Evolutionary conservation across 2,888 invertebrate species (phyloP).

Genomic region (Conops quadrifasciatus): DNA sequence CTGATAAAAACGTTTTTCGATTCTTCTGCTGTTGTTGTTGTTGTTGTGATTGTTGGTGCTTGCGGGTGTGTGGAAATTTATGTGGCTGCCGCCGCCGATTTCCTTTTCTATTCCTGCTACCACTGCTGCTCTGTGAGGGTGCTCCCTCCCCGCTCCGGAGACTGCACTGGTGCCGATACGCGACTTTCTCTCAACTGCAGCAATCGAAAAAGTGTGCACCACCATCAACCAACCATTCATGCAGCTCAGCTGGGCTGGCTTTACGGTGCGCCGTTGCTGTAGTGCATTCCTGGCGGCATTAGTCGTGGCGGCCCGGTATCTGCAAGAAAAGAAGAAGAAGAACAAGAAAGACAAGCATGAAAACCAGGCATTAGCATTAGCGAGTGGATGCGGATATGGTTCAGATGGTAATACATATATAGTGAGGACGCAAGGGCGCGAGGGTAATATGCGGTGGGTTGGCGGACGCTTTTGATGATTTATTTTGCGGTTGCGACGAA

Average conservation of each 20-base stretch:
- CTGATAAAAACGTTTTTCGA: conserved; percentile 20
- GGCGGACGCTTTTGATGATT: conserved; percentile 28
- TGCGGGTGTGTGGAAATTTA: conserved; percentile 25
- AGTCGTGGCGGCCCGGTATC: background rate
- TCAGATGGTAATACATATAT: background rate
- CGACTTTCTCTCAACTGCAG: background rate
- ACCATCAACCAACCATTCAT: too few species aligned
- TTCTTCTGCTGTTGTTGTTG: background rate
- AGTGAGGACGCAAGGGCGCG: background rate
- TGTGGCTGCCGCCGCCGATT: conserved; percentile 18
- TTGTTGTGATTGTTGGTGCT: background rate
- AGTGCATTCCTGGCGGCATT: conserved; percentile 21
- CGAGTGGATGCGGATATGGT: background rate
- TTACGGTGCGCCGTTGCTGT: conserved; percentile 11
- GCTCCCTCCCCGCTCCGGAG: background rate
- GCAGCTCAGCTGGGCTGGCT: background rate
- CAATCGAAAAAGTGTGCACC: too few species aligned
- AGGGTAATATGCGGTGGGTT: background rate
- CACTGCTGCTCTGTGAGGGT: background rate
- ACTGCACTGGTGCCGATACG: too few species aligned
- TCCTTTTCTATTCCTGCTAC: background rate
- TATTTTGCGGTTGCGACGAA: conserved; percentile 25
- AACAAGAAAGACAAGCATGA: background rate
- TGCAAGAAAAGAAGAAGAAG: conserved; percentile 14
- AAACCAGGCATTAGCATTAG: conserved; percentile 10